Base-by-base conservation (phyloP, 2,113 vertebrate species). In the Centropus unirufus region DNA sequence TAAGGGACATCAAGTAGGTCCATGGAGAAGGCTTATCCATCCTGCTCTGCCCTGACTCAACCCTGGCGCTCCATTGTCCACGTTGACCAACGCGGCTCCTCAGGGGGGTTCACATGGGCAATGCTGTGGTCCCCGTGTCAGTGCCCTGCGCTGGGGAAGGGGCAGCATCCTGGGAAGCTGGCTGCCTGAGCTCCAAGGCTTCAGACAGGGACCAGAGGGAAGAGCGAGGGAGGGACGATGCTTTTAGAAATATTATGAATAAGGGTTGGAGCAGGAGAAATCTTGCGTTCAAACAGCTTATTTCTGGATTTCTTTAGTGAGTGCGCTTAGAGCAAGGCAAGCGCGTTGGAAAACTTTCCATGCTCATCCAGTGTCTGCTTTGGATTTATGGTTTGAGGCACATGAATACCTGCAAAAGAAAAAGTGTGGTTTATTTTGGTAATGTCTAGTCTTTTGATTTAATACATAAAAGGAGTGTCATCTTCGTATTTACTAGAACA, bases 21-120 rank as follows among this genome's bases (percentile, higher is more conserved):
- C 87, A 74, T 64, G 47, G 51, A 90, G 68, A 70, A 75, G 90
- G 18, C 23, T 95, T 89, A 68, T 78, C 85, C 93, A 89, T 64
- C 27, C 63, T 83, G 76, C 76, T 90, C 89, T 92, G 87, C 21
- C 87, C 75, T 34, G 4, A 1, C 68, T 63, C 79, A 24, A 72
- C 76, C 52, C 78, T 19, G 72, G n/a, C 2, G 1, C 66, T 78
- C 64, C 76, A 58, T 83, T n/a, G 30, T 7, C 93, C 72, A 39
- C 2, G 16, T 34, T 86, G 92, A 64, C 91, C 93, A 69, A 44
- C 90, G 82, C 42, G 83, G 81, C 66, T 54, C 12, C 1, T 36
- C 5, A 4, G 16, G 63, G 72, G 68, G 59, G 26, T 63, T 51
- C 14, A 34, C 4, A 1, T 0, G 1, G 69, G 49, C 26, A n/a